A percentile compares a stretch with the other conserved stretches of the same genome.
Evolutionary conservation across 1,140 invertebrate species (phyloP).

Genomic region (Pseudomyrmex concolor): DNA sequence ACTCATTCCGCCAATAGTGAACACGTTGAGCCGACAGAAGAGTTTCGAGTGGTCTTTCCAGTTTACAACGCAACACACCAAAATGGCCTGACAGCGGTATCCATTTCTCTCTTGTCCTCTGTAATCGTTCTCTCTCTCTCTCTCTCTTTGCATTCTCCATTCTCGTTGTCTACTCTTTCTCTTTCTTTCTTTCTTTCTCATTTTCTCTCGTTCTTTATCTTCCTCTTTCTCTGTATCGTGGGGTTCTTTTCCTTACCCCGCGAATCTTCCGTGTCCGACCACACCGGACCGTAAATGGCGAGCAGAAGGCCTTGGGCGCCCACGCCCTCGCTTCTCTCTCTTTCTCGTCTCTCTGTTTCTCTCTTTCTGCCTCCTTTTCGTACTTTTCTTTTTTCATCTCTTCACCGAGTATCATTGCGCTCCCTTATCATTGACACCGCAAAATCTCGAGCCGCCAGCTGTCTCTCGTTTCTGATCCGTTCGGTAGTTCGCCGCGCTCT

Average conservation of each 20-base stretch:
- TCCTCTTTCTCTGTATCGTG: conserved; percentile 50
- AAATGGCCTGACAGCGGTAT: conserved; percentile 52
- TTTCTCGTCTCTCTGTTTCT: conserved; percentile 32
- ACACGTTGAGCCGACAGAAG: conserved; percentile 40
- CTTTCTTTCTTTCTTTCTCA: conserved; percentile 29
- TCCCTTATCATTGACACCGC: conserved; percentile 43
- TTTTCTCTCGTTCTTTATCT: conserved; percentile 41
- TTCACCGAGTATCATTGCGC: conserved; percentile 20
- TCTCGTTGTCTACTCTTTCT: conserved; percentile 36
- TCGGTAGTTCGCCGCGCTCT: not conserved
- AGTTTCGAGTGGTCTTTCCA: conserved; percentile 63
- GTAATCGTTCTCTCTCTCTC: conserved; percentile 18
- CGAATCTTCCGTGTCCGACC: conserved; percentile 74
- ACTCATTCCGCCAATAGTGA: conserved; percentile 8
- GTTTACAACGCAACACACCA: conserved; percentile 48
- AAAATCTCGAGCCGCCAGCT: conserved; percentile 26
- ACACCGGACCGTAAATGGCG: conserved; percentile 79
- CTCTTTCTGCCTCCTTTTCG: conserved; percentile 19
- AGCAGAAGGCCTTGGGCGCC: conserved; percentile 82
- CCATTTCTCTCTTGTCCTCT: conserved; percentile 32
- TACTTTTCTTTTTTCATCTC: not conserved
- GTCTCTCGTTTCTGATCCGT: conserved; percentile 4
- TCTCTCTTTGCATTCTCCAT: not conserved
- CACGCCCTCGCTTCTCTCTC: conserved; percentile 76
- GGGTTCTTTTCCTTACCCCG: conserved; percentile 43